Evolutionary conservation across 2,113 vertebrate species (phyloP).

Genomic region (Labeo catla): DNA sequence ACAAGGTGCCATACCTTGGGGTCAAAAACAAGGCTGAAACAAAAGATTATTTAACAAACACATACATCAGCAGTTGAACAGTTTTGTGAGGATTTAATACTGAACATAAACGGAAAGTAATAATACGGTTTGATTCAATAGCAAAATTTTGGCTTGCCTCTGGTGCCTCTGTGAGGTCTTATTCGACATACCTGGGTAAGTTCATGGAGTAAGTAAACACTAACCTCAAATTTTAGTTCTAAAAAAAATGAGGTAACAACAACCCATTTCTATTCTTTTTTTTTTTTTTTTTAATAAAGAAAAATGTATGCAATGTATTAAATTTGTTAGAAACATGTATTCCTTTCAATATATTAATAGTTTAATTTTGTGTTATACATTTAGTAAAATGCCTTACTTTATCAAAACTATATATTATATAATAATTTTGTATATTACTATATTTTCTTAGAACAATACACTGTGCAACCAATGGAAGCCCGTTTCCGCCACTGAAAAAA

Average conservation of each 20-base stretch:
- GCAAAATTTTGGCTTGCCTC: not conserved
- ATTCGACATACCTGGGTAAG: not conserved
- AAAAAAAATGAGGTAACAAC: not conserved
- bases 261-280: not conserved
- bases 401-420: no score
- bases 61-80: not conserved
- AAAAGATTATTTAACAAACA: not conserved
- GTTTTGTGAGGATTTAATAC: not conserved
- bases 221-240: not conserved
- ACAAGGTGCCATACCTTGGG: constrained; percentile 53
- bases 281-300: no score
- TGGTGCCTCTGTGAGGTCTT: not conserved
- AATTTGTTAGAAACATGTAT: not conserved
- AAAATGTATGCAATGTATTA: not conserved
- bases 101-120: not conserved
- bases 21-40: not conserved
- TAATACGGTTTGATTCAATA: not conserved
- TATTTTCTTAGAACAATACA: no score
- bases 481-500: no score
- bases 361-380: not conserved
- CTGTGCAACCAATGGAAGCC: no score
- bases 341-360: no score
- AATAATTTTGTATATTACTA: no score
- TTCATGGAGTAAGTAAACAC: not conserved
- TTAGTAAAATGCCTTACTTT: no score